A percentile compares a stretch with the other conserved stretches of the same genome.
Conservation (phyloP, 2,113 vertebrate species). For the Oryzias celebensis region DNA sequence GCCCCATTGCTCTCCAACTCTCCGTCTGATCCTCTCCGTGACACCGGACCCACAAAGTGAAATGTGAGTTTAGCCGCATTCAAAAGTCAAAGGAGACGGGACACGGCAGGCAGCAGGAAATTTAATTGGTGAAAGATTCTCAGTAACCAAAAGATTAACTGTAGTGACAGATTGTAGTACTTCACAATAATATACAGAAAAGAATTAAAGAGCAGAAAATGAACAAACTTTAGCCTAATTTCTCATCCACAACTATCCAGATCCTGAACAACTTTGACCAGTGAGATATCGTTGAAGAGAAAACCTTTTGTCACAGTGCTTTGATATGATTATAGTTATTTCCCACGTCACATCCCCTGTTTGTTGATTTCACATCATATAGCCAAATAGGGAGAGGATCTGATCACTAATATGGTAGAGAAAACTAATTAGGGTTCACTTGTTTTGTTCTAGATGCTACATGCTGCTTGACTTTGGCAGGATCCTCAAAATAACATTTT, state of each 20-base stretch:
- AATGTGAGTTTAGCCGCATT: not conserved
- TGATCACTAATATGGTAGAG: not conserved
- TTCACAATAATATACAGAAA: conserved; percentile 52
- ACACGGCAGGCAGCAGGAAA: conserved; percentile 71
- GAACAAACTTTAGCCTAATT: conserved; percentile 31
- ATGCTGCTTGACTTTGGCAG: conserved; percentile 69
- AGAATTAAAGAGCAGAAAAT: conserved; percentile 44
- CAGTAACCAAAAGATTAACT: conserved; percentile 37
- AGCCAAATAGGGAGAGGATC: conserved; percentile 62
- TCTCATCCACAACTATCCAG: conserved; percentile 38
- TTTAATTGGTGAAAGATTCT: conserved; percentile 70
- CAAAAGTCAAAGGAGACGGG: conserved; percentile 31
- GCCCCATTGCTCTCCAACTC: conserved; percentile 2
- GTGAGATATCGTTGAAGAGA: conserved; percentile 53
- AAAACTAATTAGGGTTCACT: conserved; percentile 10
- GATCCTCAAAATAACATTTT: conserved; percentile 28
- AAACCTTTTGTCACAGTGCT: conserved; percentile 86
- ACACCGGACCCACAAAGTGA: not conserved
- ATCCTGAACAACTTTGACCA: conserved; percentile 49
- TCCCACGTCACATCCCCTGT: conserved; percentile 45
- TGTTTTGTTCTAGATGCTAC: conserved; percentile 63
- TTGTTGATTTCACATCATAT: conserved; percentile 66
- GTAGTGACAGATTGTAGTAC: conserved; percentile 54
- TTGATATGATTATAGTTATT: conserved; percentile 76
- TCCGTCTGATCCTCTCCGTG: conserved; percentile 1